These are phyloP conservation scores for Saguinus midas DNA, from an alignment of 2,113 vertebrate species.

Conservation along the genomic window DNA sequence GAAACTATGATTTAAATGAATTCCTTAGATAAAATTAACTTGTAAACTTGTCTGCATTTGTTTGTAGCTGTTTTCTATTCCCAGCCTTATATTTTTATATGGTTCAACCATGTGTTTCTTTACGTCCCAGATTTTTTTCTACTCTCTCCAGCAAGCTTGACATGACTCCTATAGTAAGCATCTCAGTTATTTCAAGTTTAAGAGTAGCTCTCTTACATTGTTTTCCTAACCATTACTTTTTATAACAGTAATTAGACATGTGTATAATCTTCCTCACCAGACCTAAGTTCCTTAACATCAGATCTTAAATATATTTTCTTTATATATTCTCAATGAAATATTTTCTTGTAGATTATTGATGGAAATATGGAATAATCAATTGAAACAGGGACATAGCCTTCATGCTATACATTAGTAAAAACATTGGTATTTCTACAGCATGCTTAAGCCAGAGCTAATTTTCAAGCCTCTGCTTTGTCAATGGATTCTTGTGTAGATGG, in stretches of 20 bases:
- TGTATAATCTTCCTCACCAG: background rate
- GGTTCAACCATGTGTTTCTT: background rate
- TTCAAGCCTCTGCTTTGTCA: conserved; percentile 29
- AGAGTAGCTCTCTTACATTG: background rate
- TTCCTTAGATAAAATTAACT: background rate
- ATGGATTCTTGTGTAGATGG: conserved; percentile 49
- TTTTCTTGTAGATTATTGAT: background rate
- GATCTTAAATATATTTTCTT: background rate
- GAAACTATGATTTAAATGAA: background rate
- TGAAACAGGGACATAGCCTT: background rate
- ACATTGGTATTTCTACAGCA: background rate
- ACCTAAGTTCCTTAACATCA: background rate
- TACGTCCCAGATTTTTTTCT: background rate
- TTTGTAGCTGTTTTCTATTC: background rate
- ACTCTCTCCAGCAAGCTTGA: background rate
- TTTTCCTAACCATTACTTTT: background rate
- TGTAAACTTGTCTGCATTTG: background rate
- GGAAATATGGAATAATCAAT: background rate
- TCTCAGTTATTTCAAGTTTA: background rate
- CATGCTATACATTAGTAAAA: background rate
- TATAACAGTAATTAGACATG: background rate
- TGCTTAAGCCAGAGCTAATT: conserved; percentile 33
- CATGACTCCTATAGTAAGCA: background rate
- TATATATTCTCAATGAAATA: background rate
- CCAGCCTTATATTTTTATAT: background rate